A percentile compares a stretch with the other conserved stretches of the same genome.
phyloP scores from a whole-genome alignment of 2,797 vertebrate species.

The Acrocephalus scirpaceus region DNA sequence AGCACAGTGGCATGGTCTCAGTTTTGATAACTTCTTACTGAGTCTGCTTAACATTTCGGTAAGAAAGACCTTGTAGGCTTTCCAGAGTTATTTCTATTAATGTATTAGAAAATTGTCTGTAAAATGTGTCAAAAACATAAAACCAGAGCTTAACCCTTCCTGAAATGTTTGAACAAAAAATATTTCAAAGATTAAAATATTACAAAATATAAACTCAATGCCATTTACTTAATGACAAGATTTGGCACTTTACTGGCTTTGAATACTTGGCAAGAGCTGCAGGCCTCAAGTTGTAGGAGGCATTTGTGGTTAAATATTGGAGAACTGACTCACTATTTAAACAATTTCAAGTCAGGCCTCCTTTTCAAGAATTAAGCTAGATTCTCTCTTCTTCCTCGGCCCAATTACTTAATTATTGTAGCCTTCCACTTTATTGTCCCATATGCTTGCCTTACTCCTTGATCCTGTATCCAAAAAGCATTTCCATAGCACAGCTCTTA shows the following conservation, averaged over 20 bases:
- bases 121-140: background rate
- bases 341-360: constrained; percentile 22
- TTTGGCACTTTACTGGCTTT: constrained; percentile 11
- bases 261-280: constrained; percentile 11
- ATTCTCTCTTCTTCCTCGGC: background rate
- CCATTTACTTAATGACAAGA: background rate
- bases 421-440: background rate
- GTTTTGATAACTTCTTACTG: background rate
- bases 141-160: constrained; percentile 2
- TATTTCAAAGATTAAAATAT: constrained; percentile 17
- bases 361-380: constrained; percentile 28
- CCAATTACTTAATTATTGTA: background rate
- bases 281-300: constrained; percentile 16
- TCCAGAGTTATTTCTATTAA: background rate
- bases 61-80: background rate
- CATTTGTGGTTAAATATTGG: constrained; percentile 42
- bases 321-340: constrained; percentile 46
- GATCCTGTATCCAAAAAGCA: background rate
- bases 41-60: background rate
- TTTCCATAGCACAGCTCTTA: background rate
- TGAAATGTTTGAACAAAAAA: background rate
- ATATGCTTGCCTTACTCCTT: background rate
- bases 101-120: background rate
- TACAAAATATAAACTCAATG: background rate
- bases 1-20: background rate